Percentiles rank a stretch among this genome's conserved stretches.
Evolutionary conservation across 2,113 vertebrate genomes (phyloP).

Genomic region (Ptychochromis oligacanthus): DNA sequence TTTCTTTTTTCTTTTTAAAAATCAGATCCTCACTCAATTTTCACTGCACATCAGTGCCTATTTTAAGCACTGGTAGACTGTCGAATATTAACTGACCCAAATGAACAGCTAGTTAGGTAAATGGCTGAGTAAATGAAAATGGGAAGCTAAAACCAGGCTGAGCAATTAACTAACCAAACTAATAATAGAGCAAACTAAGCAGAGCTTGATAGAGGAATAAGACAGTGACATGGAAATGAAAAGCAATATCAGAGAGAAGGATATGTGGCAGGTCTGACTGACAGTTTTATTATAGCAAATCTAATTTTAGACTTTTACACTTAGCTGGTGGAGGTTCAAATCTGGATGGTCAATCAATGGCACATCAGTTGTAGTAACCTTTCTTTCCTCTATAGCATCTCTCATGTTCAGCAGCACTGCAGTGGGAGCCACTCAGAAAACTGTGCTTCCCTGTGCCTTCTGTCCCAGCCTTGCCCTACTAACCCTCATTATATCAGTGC

Average conservation of each 20-base stretch:
- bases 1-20: no score
- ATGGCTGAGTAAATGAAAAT: constrained; percentile 37
- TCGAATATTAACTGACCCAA: neutral
- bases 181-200: constrained; percentile 19
- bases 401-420: constrained; percentile 4
- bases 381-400: neutral
- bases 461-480: constrained; percentile 5
- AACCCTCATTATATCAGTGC: constrained; percentile 59
- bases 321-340: neutral
- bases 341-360: constrained; percentile 15
- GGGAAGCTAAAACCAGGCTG: neutral
- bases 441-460: neutral
- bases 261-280: constrained; percentile 19
- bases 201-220: neutral
- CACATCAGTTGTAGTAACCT: neutral
- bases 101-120: constrained; percentile 40
- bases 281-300: constrained; percentile 13
- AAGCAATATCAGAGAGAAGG: neutral
- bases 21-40: neutral
- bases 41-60: neutral
- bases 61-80: neutral
- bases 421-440: constrained; percentile 14
- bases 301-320: neutral
- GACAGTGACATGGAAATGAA: neutral
- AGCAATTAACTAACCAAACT: constrained; percentile 37